Base-by-base conservation (phyloP, 2,113 vertebrate species). In the Ctenodactylus gundi region DNA sequence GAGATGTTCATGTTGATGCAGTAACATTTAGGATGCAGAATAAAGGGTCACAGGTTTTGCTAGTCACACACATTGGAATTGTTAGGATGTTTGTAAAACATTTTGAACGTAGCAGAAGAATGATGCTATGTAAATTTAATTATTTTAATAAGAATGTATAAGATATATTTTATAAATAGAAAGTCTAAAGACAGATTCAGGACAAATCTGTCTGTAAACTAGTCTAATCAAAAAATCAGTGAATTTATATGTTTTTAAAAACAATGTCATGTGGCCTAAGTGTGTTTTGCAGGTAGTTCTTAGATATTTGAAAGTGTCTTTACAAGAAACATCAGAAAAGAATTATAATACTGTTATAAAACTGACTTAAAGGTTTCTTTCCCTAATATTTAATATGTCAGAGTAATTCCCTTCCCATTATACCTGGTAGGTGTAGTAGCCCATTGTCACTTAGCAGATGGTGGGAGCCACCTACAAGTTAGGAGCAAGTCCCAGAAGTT, bases 51-150 rank as follows among this genome's bases (percentile, higher is more conserved):
- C 23, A 89, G 0, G n/a, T 78, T 53, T 11, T 89, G 36, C 17
- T 80, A 49, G 60, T 55, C 31, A 62, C 21, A 62, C 3, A 64
- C 25, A 13, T 94, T 88, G 51, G 51, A 82, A 58, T 68, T 92
- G 44, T 49, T 89, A 86, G 49, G 21, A 51, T 86, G 82, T 91
- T 44, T 55, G 4, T 95, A 67, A 95, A 91, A 25, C 53, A 77
- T 49, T 93, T 76, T 77, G 46, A 90, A 87, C 41, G 39, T 85
- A 39, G 87, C 46, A 88, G 27, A 95, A 94, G 64, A 93, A 85
- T 49, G 10, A 64, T 85, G 10, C 20, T n/a, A 39, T 72, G 12
- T 85, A 94, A 62, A 11, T 94, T 91, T 95, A 95, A 78, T 91
- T 93, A 84, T 67, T 64, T 64, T 25, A 11, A 29, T 58, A 86